phyloP scores from a whole-genome alignment of 2,888 invertebrate species.

The Euclidia mi region DNA sequence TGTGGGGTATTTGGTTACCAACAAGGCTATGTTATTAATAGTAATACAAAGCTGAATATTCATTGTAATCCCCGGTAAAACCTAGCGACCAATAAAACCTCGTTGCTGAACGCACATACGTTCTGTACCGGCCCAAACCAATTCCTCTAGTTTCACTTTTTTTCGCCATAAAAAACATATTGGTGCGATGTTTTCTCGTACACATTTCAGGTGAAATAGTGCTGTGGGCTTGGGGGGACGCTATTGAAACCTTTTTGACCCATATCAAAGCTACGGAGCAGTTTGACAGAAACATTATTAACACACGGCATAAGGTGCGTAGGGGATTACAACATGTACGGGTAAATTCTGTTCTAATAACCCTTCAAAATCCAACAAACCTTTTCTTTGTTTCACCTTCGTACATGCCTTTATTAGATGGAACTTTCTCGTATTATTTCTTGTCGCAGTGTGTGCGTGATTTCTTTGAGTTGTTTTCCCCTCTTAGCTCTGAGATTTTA shows the following conservation, averaged over 20 bases:
- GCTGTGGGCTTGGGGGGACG: constrained; percentile 58
- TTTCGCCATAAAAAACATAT: constrained; percentile 70
- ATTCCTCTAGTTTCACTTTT: constrained; percentile 59
- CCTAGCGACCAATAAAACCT: constrained; percentile 57
- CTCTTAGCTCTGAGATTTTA: constrained; percentile 37
- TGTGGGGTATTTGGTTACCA: neutral
- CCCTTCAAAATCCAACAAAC: constrained; percentile 69
- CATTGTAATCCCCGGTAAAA: constrained; percentile 34
- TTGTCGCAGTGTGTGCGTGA: constrained; percentile 44
- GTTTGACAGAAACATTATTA: constrained; percentile 84
- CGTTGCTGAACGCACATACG: constrained; percentile 44
- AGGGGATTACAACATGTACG: constrained; percentile 59
- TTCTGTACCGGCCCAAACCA: constrained; percentile 56
- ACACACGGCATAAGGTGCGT: constrained; percentile 72
- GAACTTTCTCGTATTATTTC: constrained; percentile 33
- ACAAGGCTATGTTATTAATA: constrained; percentile 2
- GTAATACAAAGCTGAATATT: constrained; percentile 21
- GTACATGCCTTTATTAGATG: constrained; percentile 36
- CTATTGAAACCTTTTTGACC: constrained; percentile 80
- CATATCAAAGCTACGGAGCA: constrained; percentile 75
- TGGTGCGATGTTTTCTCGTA: constrained; percentile 64
- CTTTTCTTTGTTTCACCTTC: constrained; percentile 61
- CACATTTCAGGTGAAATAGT: constrained; percentile 71
- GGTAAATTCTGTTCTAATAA: constrained; percentile 68
- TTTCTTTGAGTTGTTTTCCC: constrained; percentile 51